Evolutionary conservation across 2,888 invertebrate genomes (phyloP).

Genomic region (Pollenia labialis): DNA sequence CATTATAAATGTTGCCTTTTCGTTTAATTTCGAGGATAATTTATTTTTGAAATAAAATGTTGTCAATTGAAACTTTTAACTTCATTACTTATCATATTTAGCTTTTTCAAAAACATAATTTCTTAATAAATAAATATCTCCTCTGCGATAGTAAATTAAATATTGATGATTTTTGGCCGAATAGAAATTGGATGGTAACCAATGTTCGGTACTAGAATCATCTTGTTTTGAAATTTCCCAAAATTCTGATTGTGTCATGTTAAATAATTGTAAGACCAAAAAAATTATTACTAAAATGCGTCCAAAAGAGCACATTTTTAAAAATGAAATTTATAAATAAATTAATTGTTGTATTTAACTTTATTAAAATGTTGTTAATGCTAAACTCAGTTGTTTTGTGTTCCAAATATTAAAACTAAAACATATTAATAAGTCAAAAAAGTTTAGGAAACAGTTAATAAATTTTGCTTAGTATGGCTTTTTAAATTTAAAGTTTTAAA

Average conservation of each 20-base stretch:
- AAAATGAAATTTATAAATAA: conserved; percentile 16
- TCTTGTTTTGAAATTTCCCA: conserved; percentile 35
- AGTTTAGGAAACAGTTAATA: neutral
- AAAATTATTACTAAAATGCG: neutral
- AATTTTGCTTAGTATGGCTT: conserved; percentile 39
- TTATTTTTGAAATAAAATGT: neutral
- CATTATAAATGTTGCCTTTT: conserved; percentile 9
- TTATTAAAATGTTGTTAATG: neutral
- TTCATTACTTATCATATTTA: conserved; percentile 40
- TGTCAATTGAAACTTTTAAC: neutral
- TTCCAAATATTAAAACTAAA: conserved; percentile 27
- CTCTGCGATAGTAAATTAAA: conserved; percentile 49
- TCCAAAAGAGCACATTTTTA: conserved; percentile 23
- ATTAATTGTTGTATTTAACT: neutral
- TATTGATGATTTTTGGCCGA: conserved; percentile 66
- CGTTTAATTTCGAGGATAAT: neutral
- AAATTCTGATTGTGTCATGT: conserved; percentile 46
- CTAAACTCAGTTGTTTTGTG: conserved; percentile 20
- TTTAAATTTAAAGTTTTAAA: neutral
- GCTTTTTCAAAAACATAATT: conserved; percentile 54
- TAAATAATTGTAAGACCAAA: neutral
- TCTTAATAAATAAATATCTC: conserved; percentile 42
- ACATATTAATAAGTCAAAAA: conserved; percentile 1
- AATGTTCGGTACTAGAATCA: conserved; percentile 37
- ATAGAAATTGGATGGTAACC: conserved; percentile 69